These are phyloP conservation scores for Plecturocebus donacophilus DNA, from an alignment of 2,113 vertebrate species.

Conservation along the genomic window DNA sequence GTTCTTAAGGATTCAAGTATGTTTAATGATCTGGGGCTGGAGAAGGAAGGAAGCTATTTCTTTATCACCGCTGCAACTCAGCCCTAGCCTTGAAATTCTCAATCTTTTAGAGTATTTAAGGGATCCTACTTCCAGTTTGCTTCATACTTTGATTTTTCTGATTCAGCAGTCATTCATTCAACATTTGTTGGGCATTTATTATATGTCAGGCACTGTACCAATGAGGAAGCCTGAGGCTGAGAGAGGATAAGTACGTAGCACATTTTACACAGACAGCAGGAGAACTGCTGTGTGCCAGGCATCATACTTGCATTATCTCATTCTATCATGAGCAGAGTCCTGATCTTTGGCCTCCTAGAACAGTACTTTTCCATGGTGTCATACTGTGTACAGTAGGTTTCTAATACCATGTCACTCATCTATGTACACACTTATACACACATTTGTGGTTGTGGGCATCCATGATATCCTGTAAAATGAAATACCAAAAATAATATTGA, in stretches of 20 bases:
- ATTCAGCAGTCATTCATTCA: background rate
- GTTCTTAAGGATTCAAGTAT: background rate
- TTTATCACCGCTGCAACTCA: background rate
- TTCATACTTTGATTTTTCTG: background rate
- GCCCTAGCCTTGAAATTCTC: background rate
- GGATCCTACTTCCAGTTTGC: background rate
- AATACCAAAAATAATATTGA: background rate
- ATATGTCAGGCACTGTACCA: background rate
- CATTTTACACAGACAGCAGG: background rate
- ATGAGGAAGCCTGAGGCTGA: background rate
- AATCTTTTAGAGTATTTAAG: background rate
- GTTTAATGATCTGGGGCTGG: background rate
- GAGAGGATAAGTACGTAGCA: background rate
- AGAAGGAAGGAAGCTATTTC: background rate
- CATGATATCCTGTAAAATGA: background rate
- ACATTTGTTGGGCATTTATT: background rate
- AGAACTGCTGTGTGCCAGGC: no score
- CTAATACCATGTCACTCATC: accelerated
- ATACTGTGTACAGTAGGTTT: accelerated
- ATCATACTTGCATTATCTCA: no score
- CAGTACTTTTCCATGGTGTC: background rate
- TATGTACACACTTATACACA: accelerated
- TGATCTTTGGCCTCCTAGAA: background rate
- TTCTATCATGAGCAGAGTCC: background rate
- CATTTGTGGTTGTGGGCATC: background rate